These are phyloP conservation scores for Lucilia cuprina DNA, from an alignment of 1,140 invertebrate genomes.

Conservation along the genomic window DNA sequence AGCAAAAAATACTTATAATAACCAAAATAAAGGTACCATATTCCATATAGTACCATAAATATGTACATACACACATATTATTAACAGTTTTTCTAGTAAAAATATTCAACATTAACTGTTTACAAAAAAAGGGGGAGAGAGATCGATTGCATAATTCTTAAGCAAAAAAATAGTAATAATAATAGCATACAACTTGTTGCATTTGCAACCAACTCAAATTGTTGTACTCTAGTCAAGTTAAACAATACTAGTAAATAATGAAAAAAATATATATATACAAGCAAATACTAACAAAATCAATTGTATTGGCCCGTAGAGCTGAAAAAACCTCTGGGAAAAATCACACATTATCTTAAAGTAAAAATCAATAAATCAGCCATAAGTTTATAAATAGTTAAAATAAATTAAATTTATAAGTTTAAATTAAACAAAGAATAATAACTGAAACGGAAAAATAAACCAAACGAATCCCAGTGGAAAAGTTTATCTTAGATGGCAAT, in stretches of 20 bases:
- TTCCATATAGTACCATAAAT: constrained; percentile 11
- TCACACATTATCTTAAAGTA: constrained; percentile 22
- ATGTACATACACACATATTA: not conserved
- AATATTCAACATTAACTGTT: not conserved
- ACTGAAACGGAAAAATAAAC: too few relatives aligned
- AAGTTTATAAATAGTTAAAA: not conserved
- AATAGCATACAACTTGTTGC: constrained; percentile 21
- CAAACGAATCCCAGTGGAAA: too few relatives aligned
- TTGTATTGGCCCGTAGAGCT: not conserved
- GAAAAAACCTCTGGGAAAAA: constrained; percentile 22
- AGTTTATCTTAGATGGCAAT: too few relatives aligned
- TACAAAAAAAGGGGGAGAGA: not conserved
- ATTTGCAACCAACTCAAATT: not conserved
- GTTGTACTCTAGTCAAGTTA: not conserved
- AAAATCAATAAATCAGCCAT: constrained; percentile 31
- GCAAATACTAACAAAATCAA: not conserved
- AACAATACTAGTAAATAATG: constrained; percentile 16
- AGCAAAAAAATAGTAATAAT: not conserved
- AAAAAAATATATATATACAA: not conserved
- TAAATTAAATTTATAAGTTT: not conserved
- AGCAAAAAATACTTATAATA: not conserved
- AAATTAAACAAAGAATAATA: not conserved
- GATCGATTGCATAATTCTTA: constrained; percentile 16
- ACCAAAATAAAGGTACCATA: not conserved
- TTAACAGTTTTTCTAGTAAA: not conserved